Percentiles rank a stretch among this genome's conserved stretches.
Conservation (phyloP, 2,797 vertebrate species). For the Rhynchotus rufescens region DNA sequence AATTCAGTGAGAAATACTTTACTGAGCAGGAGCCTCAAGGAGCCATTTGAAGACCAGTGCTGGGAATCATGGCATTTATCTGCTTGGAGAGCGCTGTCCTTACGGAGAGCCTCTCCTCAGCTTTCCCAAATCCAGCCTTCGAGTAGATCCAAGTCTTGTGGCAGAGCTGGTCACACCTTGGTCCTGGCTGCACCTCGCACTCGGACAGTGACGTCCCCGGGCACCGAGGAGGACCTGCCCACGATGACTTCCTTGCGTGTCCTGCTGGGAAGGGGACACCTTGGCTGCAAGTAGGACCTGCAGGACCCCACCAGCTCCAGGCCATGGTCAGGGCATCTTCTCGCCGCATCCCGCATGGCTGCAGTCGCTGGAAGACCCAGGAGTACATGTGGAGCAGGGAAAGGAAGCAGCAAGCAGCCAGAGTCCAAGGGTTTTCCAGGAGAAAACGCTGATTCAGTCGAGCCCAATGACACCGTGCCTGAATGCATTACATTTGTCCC, state of each 20-base stretch:
- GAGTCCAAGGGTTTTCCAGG: not conserved
- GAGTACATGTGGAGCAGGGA: not conserved
- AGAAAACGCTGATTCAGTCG: not conserved
- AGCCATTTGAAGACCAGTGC: not conserved
- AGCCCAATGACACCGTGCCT: not conserved
- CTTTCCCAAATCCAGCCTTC: not conserved
- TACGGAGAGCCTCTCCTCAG: not conserved
- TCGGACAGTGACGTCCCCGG: not conserved
- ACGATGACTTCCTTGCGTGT: not conserved
- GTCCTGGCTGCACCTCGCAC: not conserved
- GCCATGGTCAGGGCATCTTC: not conserved
- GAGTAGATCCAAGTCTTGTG: not conserved
- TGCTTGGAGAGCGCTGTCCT: not conserved
- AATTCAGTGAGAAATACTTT: conserved; percentile 36
- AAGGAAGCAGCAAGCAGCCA: not conserved
- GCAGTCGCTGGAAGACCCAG: not conserved
- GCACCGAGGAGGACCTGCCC: rapidly evolving
- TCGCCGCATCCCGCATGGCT: not conserved
- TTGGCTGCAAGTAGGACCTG: not conserved
- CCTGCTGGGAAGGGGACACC: not conserved
- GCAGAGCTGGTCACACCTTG: not conserved
- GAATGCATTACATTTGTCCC: not conserved
- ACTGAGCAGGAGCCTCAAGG: not conserved
- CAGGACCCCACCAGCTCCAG: not conserved
- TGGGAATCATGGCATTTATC: not conserved